Conservation (phyloP, 1,140 invertebrate species). For the Microplitis mediator region DNA sequence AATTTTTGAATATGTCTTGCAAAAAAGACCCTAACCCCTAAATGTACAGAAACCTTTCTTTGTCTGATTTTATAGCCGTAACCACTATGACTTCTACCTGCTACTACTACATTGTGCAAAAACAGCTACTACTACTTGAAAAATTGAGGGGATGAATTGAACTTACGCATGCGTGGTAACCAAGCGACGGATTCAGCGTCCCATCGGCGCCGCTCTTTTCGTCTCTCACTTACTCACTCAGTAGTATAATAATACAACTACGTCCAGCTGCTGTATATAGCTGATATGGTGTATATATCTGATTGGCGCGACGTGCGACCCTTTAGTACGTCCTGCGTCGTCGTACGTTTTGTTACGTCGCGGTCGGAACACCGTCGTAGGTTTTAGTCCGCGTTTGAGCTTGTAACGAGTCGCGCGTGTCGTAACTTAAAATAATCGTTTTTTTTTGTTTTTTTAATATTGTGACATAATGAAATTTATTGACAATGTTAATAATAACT, state of each 20-base stretch:
- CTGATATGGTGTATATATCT: background rate
- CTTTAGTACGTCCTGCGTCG: constrained; percentile 20
- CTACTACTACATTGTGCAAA: too few species aligned
- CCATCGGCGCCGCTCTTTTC: background rate
- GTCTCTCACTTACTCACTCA: background rate
- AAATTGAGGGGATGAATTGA: background rate
- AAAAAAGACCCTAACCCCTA: too few species aligned
- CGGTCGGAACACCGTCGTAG: background rate
- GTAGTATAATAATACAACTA: background rate
- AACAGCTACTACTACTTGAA: too few species aligned
- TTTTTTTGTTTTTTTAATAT: too few species aligned
- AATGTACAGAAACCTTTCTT: too few species aligned
- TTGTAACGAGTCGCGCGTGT: constrained; percentile 14
- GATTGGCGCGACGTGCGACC: background rate
- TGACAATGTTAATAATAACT: too few species aligned
- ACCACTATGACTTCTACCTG: background rate
- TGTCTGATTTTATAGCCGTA: background rate
- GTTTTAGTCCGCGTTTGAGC: constrained; percentile 5
- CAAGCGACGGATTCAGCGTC: background rate
- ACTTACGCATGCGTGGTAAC: background rate
- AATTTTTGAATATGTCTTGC: too few species aligned
- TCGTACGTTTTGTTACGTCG: constrained; percentile 3
- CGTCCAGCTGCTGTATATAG: too few species aligned
- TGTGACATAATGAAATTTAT: too few species aligned
- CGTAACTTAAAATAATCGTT: background rate